Evolutionary conservation across 1,140 invertebrate species (phyloP).

Genomic region (Drosophila auraria): DNA sequence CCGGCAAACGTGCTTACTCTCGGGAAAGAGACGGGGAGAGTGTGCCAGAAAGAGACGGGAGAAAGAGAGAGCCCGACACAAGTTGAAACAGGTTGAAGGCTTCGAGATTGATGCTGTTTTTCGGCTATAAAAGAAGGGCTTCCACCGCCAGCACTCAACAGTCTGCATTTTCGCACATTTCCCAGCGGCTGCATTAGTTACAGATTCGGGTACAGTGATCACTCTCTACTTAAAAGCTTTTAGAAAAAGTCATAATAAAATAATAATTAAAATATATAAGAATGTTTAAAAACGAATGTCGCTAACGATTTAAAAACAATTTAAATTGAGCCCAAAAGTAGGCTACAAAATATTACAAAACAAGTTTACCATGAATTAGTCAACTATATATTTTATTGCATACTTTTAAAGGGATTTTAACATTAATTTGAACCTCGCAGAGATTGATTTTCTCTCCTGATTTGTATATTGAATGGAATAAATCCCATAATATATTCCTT

Average conservation of each 20-base stretch:
- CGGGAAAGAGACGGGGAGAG: constrained; percentile 10
- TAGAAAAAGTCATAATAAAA: neutral
- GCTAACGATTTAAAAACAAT: no score
- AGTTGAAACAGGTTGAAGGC: constrained; percentile 40
- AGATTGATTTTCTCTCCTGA: no score
- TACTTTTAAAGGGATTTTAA: no score
- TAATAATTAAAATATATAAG: neutral
- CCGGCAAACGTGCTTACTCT: constrained; percentile 18
- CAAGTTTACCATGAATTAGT: no score
- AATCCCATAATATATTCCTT: no score
- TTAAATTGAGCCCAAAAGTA: no score
- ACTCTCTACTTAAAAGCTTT: neutral
- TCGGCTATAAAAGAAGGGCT: constrained; percentile 25
- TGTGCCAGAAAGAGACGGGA: neutral
- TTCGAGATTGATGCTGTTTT: constrained; percentile 17
- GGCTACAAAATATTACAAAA: no score
- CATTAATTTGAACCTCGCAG: no score
- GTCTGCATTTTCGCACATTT: constrained; percentile 25
- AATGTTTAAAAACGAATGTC: no score
- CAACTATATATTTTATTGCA: no score
- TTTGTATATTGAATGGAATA: no score
- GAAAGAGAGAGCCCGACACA: neutral
- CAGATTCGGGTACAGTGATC: constrained; percentile 3
- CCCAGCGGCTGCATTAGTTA: neutral
- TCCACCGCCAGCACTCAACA: constrained; percentile 1